These are phyloP conservation scores for Aethes cnicana DNA, from an alignment of 2,888 invertebrate genomes.

Conservation along the genomic window DNA sequence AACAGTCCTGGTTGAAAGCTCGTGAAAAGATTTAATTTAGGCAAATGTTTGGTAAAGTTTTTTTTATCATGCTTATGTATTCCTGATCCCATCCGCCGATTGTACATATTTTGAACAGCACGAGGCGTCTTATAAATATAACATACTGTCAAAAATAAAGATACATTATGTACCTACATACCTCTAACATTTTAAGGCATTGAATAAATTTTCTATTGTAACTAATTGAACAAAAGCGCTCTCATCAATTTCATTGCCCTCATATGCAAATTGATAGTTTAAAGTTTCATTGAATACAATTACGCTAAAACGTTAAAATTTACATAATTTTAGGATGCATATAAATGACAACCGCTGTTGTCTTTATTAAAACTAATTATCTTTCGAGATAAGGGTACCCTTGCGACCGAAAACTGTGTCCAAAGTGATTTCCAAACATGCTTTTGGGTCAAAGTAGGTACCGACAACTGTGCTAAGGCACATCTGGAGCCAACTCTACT, in stretches of 20 bases:
- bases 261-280: conserved; percentile 6
- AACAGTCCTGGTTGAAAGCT: too few species aligned
- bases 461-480: neutral
- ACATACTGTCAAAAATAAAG: neutral
- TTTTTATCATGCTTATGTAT: too few species aligned
- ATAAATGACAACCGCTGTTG: conserved; percentile 7
- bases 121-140: too few species aligned
- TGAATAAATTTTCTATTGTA: neutral
- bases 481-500: conserved; percentile 10
- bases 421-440: conserved; percentile 6
- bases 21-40: too few species aligned
- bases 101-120: too few species aligned
- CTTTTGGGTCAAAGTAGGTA: neutral
- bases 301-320: conserved; percentile 10
- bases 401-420: neutral
- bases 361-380: neutral
- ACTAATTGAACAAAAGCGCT: neutral
- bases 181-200: too few species aligned
- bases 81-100: too few species aligned
- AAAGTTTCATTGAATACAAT: conserved; percentile 10
- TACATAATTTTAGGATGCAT: conserved; percentile 10
- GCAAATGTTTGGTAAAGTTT: too few species aligned
- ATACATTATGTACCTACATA: too few species aligned
- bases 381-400: neutral
- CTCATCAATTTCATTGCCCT: neutral